These are phyloP conservation scores for Syngnathus rostellatus DNA, from an alignment of 2,797 vertebrate genomes.

Conservation along the genomic window DNA sequence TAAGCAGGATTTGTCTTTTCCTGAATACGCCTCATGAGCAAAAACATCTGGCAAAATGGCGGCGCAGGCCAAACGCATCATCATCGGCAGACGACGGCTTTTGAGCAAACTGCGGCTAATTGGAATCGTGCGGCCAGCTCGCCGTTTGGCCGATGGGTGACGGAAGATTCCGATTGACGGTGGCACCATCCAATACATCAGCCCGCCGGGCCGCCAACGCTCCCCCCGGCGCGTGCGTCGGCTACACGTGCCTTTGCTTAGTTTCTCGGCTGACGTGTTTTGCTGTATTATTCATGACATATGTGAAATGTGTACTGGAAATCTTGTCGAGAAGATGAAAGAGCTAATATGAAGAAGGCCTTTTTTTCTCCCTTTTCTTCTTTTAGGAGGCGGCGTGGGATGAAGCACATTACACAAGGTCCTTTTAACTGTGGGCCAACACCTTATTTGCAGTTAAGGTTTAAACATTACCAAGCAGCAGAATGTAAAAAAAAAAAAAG, in stretches of 20 bases:
- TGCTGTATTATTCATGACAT: slow-evolving; percentile 26
- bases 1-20: too few relatives aligned
- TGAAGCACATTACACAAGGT: slow-evolving; percentile 13
- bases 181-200: slow-evolving; percentile 34
- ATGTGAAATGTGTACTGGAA: slow-evolving; percentile 24
- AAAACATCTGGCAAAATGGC: too few relatives aligned
- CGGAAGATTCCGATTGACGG: slow-evolving; percentile 30
- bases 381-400: not conserved
- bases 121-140: not conserved
- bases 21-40: too few relatives aligned
- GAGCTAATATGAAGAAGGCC: slow-evolving; percentile 15
- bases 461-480: slow-evolving; percentile 25
- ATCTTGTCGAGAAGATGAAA: slow-evolving; percentile 25
- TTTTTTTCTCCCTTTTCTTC: not conserved
- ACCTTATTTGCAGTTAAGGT: slow-evolving; percentile 5
- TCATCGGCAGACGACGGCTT: too few relatives aligned
- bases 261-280: slow-evolving; percentile 24
- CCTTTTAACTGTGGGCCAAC: slow-evolving; percentile 2
- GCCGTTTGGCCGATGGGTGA: not conserved
- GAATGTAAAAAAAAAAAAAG: not conserved
- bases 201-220: slow-evolving; percentile 32
- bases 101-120: not conserved
- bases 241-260: slow-evolving; percentile 31
- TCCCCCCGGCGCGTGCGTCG: slow-evolving; percentile 28
- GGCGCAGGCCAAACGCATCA: too few relatives aligned